Base-by-base conservation (phyloP, 2,797 vertebrate genomes). In the Sebastiscus albofasciatus region DNA sequence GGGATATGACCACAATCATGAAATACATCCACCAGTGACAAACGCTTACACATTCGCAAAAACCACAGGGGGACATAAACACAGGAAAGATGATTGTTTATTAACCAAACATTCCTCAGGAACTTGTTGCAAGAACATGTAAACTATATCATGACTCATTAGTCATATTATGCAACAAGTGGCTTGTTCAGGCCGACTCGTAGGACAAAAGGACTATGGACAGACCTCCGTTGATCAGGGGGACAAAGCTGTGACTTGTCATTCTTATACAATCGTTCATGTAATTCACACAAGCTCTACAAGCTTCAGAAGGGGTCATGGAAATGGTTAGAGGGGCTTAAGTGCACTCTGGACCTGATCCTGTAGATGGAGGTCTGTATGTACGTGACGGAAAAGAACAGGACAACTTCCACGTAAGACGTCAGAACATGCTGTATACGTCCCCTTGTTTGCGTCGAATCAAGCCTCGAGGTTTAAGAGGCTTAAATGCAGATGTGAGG, bases 121-220 rank as follows among this genome's bases (percentile, higher is more conserved):
- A 81, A 81, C 74, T 77, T 79, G 76, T 64, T 76, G 66, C 75
- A 75, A 60, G 79, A 83, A 86, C 74, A 82, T 72, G 80, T 77
- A 83, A 90, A 90, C 85, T 82, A 75, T 65, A 87, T 64, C 60
- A 75, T 80, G 78, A 89, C 49, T 87, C 84, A 83, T 85, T 67
- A 79, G 59, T 89, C 72, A 75, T 67, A 79, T 88, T 84, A 87
- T 70, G 82, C 68, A 92, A 91, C 65, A 22, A 62, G 67, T 24
- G 68, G 72, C 75, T 85, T 42, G 56, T 86, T 85, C 27, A 31
- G 52, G 60, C 18, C 4, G 6, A 68, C 27, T 29, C 54, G 39
- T 31, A 61, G 65, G 71, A 75, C 58, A 77, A 74, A 81, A 26
- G 22, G 67, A 64, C 64, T 14, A 64, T 8, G 31, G 60, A 52